Evolutionary conservation across 1,140 invertebrate species (phyloP), one percentile per base, ranked within the genome.

Genomic region (Chlorops oryzae): DNA sequence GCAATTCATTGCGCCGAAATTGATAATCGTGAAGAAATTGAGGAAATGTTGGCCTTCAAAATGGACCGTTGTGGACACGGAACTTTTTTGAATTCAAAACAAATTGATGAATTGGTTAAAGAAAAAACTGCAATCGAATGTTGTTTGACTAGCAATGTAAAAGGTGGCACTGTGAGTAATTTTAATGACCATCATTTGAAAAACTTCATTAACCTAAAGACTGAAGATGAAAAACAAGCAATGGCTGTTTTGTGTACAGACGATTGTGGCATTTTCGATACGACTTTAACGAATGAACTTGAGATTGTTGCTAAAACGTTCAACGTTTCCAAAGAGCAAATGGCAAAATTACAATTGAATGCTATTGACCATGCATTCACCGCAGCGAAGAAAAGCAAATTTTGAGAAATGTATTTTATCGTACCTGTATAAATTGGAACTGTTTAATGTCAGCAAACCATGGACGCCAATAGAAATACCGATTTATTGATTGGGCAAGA

Each of bases 251-350:
- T 66, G 12, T 65, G 92, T 85, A 93, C 90, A 15, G 90, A 93
- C 62, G 90, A 92, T 63, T 88, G 87, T 76, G 90, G 89, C 18
- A 82, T 92, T 17, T 93, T 92, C 63, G 65, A 76, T 40, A 89
- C 88, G 3, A 80, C 79, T 0, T 65, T 92, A 17, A 83, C 85
- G 1, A 77, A 82, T 52, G 89, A 93, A 76, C 87, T 80, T 53
- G 57, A 67, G 40, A 65, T 84, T 50, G 77, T 79, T 24, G 67
- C 65, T 21, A 66, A 80, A 53, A 71, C 76, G 41, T 83, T 83
- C 75, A 58, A 35, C 22, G 38, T 55, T 25, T 44, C 17, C 1
- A 44, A 34, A 15, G n/a, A 18, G 3, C 23, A 68, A 38, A 7
- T 51, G 6, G 3, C 24, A 9, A 15, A 17, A 3, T n/a, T 51